Percentiles rank a stretch among this genome's conserved stretches.
These are phyloP conservation scores for Siniperca knerii DNA, from an alignment of 2,113 vertebrate species.

Conservation along the genomic window DNA sequence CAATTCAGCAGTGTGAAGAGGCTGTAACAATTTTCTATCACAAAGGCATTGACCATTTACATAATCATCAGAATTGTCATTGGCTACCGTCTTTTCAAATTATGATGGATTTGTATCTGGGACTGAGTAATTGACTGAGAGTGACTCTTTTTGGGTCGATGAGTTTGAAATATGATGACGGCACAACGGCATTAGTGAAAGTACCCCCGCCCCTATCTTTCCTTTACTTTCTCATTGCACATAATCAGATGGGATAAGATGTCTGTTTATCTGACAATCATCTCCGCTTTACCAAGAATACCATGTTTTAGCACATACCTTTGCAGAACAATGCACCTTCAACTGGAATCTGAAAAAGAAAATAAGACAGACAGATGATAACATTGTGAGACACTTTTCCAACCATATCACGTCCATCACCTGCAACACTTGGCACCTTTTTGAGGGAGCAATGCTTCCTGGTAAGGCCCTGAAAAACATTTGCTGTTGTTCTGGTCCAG, in stretches of 20 bases:
- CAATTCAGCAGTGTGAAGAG: slow-evolving; percentile 57
- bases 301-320: background rate
- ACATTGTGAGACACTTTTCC: background rate
- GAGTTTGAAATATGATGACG: slow-evolving; percentile 54
- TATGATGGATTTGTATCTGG: slow-evolving; percentile 64
- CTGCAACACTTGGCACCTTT: slow-evolving; percentile 19
- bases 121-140: slow-evolving; percentile 49
- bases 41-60: slow-evolving; percentile 44
- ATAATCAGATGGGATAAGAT: slow-evolving; percentile 43
- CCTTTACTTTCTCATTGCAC: slow-evolving; percentile 18
- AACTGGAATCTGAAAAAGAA: background rate
- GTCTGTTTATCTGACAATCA: slow-evolving; percentile 4
- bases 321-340: background rate
- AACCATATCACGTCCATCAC: slow-evolving; percentile 1
- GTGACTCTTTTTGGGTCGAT: slow-evolving; percentile 45
- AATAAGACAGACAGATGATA: background rate
- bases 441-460: slow-evolving; percentile 18
- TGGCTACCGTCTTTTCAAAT: slow-evolving; percentile 55
- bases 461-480: slow-evolving; percentile 21
- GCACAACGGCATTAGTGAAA: slow-evolving; percentile 38
- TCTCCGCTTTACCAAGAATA: background rate
- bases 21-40: slow-evolving; percentile 61
- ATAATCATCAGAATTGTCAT: slow-evolving; percentile 57
- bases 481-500: slow-evolving; percentile 29
- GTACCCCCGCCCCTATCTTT: background rate